A percentile compares a stretch with the other conserved stretches of the same genome.
Evolutionary conservation across 2,113 vertebrate genomes (phyloP).

Genomic region (Paedocypris sp.): DNA sequence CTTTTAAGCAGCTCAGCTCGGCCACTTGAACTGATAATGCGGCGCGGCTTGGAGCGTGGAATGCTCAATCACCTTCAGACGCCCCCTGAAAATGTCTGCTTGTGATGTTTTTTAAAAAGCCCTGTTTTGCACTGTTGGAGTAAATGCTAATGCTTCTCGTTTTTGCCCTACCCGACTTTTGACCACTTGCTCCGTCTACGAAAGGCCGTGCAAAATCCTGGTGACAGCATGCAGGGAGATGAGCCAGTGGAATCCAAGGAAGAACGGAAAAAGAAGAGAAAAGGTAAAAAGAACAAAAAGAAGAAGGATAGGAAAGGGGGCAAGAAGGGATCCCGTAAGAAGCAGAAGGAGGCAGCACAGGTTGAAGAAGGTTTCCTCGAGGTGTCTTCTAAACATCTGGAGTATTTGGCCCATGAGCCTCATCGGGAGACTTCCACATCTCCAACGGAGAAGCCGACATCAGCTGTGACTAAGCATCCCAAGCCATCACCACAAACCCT

Average conservation of each 20-base stretch:
- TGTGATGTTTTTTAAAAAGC: no score
- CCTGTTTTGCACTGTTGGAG: no score
- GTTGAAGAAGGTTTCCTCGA: conserved; percentile 46
- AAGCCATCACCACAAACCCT: conserved; percentile 11
- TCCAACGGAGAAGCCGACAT: conserved; percentile 16
- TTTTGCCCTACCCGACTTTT: conserved; percentile 1
- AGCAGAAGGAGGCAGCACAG: conserved; percentile 54
- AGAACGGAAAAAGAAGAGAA: conserved; percentile 55
- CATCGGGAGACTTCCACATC: conserved; percentile 33
- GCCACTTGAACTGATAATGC: background rate
- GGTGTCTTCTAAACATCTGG: conserved; percentile 40
- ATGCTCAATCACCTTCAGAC: no score
- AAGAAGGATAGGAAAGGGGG: conserved; percentile 59
- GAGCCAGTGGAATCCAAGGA: conserved; percentile 44
- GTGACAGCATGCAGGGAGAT: conserved; percentile 39
- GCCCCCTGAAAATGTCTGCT: no score
- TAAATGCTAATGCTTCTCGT: no score
- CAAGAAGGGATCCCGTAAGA: conserved; percentile 69
- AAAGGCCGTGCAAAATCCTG: conserved; percentile 39
- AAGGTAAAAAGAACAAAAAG: conserved; percentile 66
- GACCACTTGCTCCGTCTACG: conserved; percentile 24
- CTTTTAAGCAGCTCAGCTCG: conserved; percentile 5
- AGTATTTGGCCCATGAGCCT: conserved; percentile 40
- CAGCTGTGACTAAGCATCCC: conserved; percentile 25
- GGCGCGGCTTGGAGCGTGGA: background rate